Percentiles rank a stretch among this genome's conserved stretches.
Conservation (phyloP, 2,888 invertebrate species). For the Dorcus hopei region DNA sequence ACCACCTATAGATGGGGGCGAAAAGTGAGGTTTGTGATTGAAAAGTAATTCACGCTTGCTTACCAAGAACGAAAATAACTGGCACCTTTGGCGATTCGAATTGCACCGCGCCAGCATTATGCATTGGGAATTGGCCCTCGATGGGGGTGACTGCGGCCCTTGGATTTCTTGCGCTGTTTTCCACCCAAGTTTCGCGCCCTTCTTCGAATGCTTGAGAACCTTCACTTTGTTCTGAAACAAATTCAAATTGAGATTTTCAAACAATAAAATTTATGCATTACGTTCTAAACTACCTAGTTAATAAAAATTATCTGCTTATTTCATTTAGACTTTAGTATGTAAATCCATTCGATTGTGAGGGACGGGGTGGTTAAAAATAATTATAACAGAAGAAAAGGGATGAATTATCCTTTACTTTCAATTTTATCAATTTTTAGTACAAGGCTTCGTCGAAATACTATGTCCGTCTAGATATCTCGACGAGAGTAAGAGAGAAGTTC, state of each 20-base stretch:
- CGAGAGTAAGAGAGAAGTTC: too few species aligned
- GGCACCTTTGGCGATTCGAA: constrained; percentile 84
- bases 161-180: constrained; percentile 51
- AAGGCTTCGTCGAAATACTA: too few species aligned
- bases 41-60: constrained; percentile 31
- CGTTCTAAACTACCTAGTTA: too few species aligned
- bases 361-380: too few species aligned
- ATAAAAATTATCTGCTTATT: too few species aligned
- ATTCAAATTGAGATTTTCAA: not conserved
- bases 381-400: too few species aligned
- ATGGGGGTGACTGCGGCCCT: constrained; percentile 60
- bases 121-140: constrained; percentile 71
- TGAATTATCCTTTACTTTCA: too few species aligned
- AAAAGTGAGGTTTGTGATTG: not conserved
- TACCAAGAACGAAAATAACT: constrained; percentile 84
- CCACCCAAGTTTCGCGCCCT: constrained; percentile 52
- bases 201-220: constrained; percentile 62
- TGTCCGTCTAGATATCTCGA: too few species aligned
- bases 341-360: too few species aligned
- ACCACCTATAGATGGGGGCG: constrained; percentile 62
- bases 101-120: constrained; percentile 76
- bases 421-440: too few species aligned
- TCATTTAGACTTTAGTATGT: too few species aligned
- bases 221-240: constrained; percentile 70
- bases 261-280: too few species aligned